A percentile compares a stretch with the other conserved stretches of the same genome.
Evolutionary conservation across 2,888 invertebrate species (phyloP).

Genomic region (Harpalus rubripes): DNA sequence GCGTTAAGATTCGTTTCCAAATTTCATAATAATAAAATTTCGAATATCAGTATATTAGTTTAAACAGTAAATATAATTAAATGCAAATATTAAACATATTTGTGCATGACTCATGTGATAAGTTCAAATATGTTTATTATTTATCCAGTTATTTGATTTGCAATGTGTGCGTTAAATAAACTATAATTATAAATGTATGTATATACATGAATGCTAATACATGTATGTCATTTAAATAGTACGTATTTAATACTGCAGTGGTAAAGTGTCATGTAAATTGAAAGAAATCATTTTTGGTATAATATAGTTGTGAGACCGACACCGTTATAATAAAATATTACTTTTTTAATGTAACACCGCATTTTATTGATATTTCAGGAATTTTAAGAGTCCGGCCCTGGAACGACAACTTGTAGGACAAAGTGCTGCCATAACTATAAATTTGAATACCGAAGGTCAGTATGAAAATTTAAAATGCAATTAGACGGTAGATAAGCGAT

Average conservation of each 20-base stretch:
- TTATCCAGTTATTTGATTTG: constrained; percentile 12
- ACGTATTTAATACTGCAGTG: constrained; percentile 54
- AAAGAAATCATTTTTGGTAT: constrained; percentile 40
- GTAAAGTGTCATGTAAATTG: constrained; percentile 49
- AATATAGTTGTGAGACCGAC: constrained; percentile 46
- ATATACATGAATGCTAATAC: constrained; percentile 42
- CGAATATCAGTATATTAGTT: constrained; percentile 46
- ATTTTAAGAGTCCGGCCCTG: constrained; percentile 17
- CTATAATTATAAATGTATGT: constrained; percentile 46
- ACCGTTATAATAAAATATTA: constrained; percentile 60
- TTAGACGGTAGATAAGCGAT: constrained; percentile 35
- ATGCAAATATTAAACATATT: constrained; percentile 23
- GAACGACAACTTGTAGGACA: constrained; percentile 16
- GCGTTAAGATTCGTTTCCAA: constrained; percentile 44
- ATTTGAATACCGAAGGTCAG: constrained; percentile 42
- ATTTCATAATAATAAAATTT: constrained; percentile 37
- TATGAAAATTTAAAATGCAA: constrained; percentile 58
- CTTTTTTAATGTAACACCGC: constrained; percentile 40
- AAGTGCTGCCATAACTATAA: constrained; percentile 62
- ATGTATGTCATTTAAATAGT: constrained; percentile 54
- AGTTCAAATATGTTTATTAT: constrained; percentile 35
- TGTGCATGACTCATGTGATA: not conserved
- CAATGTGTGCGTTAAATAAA: constrained; percentile 40
- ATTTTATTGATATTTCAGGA: constrained; percentile 44
- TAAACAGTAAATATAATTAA: constrained; percentile 26